Conservation (phyloP, 1,140 invertebrate species). For the Lepidurus apus region DNA sequence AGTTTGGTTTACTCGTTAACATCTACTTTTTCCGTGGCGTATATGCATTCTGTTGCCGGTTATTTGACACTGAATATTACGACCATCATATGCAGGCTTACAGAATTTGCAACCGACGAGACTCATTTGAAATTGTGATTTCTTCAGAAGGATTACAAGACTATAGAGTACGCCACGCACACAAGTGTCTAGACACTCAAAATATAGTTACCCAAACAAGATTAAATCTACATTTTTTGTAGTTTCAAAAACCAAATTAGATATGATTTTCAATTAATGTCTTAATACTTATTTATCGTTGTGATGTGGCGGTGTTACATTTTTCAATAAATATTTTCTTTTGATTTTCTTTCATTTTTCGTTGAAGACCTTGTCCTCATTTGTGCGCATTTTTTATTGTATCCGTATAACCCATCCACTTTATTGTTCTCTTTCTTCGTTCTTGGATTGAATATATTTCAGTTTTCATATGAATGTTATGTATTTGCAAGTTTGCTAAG, state of each 20-base stretch:
- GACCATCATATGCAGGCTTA: background rate
- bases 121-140: background rate
- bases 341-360: background rate
- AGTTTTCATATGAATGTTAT: background rate
- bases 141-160: constrained; percentile 1
- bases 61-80: constrained; percentile 7
- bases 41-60: background rate
- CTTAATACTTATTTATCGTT: background rate
- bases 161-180: background rate
- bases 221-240: background rate
- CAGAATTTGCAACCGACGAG: background rate
- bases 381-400: background rate
- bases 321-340: background rate
- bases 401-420: background rate
- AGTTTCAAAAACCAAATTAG: background rate
- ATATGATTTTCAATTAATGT: background rate
- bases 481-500: background rate
- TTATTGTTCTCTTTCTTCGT: background rate
- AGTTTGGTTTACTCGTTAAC: constrained; percentile 1
- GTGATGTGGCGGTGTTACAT: background rate
- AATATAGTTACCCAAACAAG: background rate
- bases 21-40: background rate
- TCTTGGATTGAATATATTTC: background rate
- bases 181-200: background rate
- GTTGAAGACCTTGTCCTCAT: background rate